A percentile compares a stretch with the other conserved stretches of the same genome.
Evolutionary conservation across 2,797 vertebrate species (phyloP).

Genomic region (Oryzias dopingdopingensis): DNA sequence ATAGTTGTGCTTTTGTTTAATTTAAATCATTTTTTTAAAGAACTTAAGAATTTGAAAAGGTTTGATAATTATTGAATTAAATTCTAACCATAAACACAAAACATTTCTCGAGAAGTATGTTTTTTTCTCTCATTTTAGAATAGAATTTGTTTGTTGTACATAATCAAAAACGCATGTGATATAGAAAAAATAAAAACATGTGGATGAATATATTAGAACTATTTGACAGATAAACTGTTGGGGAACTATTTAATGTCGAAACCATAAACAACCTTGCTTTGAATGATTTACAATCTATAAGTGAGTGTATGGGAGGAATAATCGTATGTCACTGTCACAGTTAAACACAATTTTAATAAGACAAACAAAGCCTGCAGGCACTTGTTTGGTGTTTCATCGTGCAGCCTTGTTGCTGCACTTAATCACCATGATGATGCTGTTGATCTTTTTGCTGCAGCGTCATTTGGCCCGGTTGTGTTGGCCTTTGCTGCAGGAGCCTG

Average conservation of each 20-base stretch:
- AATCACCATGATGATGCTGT: conserved; percentile 40
- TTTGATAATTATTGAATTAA: too few species aligned
- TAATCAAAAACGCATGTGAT: too few species aligned
- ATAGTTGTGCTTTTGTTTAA: too few species aligned
- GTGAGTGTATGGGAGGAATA: conserved; percentile 33
- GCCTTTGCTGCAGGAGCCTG: conserved; percentile 27
- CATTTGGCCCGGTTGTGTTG: conserved; percentile 36
- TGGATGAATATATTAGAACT: too few species aligned
- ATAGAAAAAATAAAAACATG: too few species aligned
- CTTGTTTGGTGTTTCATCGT: conserved; percentile 47
- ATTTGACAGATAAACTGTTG: neutral
- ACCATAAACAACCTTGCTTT: conserved; percentile 37
- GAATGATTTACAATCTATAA: conserved; percentile 42
- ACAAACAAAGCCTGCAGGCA: conserved; percentile 42
- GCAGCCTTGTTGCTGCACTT: conserved; percentile 44
- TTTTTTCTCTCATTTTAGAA: neutral
- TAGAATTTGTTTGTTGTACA: too few species aligned
- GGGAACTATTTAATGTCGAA: conserved; percentile 29
- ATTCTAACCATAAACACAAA: neutral
- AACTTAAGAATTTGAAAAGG: too few species aligned
- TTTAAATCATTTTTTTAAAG: too few species aligned
- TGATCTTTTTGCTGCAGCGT: conserved; percentile 31
- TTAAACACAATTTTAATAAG: conserved; percentile 49
- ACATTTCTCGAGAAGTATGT: neutral
- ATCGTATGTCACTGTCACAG: conserved; percentile 51